Evolutionary conservation across 2,797 vertebrate genomes (phyloP), one percentile per base, ranked within the genome.

Genomic region (Hylomyscus alleni): DNA sequence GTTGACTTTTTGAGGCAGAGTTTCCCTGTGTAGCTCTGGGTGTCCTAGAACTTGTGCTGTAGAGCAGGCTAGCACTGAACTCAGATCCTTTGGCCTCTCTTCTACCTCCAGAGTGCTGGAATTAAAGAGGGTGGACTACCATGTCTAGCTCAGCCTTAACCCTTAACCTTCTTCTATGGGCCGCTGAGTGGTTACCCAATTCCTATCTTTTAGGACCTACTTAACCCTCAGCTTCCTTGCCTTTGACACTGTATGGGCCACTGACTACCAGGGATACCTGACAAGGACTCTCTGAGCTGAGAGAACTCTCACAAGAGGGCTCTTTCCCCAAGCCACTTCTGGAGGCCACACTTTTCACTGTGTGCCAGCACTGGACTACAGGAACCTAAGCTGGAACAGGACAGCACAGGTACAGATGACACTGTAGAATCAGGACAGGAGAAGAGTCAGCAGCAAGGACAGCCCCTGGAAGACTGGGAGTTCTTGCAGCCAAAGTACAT

Each of bases 401-500:
- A 34, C 8, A 26, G 2, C 1, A 11, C 6, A 10, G 69, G 29
- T 4, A 76, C 29, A 75, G 5, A 7, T 44, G 22, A 1, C 37
- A 26, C 31, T 34, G 0, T 10, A 22, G n/a, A 13, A 0, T 58
- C 62, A 1, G 20, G 24, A 17, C 37, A 52, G 14, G 44, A 67
- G 44, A 86, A 15, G 73, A 69, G 40, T 10, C 6, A 6, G n/a
- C 60, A 9, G 37, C 24, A 24, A 29, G 34, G 34, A 12, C 65
- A 8, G 58, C 20, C 69, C 34, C 22, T 40, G 31, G 40, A 40
- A 3, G 69, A 13, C n/a, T 24, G 0, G 22, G 22, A 13, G n/a
- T 3, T 8, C 44, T 1, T 14, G 3, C 44, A 67, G 14, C 67
- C n/a, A 24, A 86, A 17, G 1, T 1, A 4, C 29, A 4, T 13